Base-by-base conservation (phyloP, 1,140 invertebrate genomes). In the Triops cancriformis region DNA sequence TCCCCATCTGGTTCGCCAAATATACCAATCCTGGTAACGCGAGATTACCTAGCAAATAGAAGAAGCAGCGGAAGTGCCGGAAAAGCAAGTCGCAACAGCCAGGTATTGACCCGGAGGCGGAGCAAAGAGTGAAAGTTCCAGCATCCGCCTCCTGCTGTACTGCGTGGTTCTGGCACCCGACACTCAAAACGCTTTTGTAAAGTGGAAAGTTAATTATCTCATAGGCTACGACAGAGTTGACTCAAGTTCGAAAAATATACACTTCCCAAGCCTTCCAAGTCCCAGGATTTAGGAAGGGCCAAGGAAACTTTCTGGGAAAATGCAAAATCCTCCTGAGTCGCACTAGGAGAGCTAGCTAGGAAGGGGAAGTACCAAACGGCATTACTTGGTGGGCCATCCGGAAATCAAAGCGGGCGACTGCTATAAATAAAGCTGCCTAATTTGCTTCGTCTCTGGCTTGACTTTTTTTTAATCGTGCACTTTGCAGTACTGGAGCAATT, bases 91-190 rank as follows among this genome's bases (percentile, higher is more conserved):
- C n/a, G 18, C 51, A 64, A 64, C 51, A 64, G 51, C 51, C 10
- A 64, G 51, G 51, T 64, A 64, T 64, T 64, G 51, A 64, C 51
- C 51, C 51, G 51, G 51, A 64, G 51, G 51, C 51, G 51, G 51
- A 23, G 51, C 51, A 18, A 64, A 64, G 51, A 23, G 51, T 64
- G 51, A 6, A 64, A 23, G 51, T n/a, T 9, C 51, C 51, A 64
- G 51, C 51, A 64, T 64, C 51, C 51, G 51, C 51, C 51, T 64
- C 51, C 51, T 23, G 31, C 51, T 45, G 11, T 45, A 9, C 18
- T 23, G 18, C 51, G 14, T 64, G 14, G 51, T 14, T 18, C 14
- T 64, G 51, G 51, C 51, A 64, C 51, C 51, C 51, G 23, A 64
- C 18, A 3, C 45, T 23, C 51, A 64, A 64, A 64, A 64, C 18